These are phyloP conservation scores for Eristalis intricaria DNA, from an alignment of 2,888 invertebrate species.

Conservation along the genomic window DNA sequence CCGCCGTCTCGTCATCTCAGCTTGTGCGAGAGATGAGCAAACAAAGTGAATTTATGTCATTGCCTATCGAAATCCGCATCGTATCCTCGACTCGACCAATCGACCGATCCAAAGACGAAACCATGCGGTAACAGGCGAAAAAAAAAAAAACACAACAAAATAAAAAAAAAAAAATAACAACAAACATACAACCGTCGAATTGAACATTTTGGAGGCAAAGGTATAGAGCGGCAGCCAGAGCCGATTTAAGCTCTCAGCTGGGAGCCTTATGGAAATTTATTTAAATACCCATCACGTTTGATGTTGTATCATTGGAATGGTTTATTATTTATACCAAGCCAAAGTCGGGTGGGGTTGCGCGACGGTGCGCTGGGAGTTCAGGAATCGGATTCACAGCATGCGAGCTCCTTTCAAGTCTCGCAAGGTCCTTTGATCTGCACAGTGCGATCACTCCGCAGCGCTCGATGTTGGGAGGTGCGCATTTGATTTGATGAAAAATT, in stretches of 20 bases:
- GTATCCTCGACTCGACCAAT: slow-evolving; percentile 37
- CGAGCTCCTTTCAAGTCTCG: slow-evolving; percentile 64
- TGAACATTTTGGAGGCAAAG: slow-evolving; percentile 43
- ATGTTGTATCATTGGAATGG: slow-evolving; percentile 70
- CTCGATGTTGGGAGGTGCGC: slow-evolving; percentile 56
- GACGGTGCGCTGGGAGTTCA: slow-evolving; percentile 44
- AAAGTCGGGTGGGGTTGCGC: slow-evolving; percentile 58
- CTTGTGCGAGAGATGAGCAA: slow-evolving; percentile 48
- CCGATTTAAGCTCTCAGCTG: slow-evolving; percentile 63
- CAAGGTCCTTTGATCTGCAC: slow-evolving; percentile 70
- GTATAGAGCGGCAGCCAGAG: slow-evolving; percentile 40
- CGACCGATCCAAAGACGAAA: slow-evolving; percentile 15
- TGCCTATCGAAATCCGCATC: slow-evolving; percentile 60
- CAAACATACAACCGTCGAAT: slow-evolving; percentile 1
- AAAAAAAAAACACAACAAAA: neutral
- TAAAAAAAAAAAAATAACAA: neutral
- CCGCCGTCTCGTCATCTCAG: slow-evolving; percentile 13
- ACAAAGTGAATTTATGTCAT: slow-evolving; percentile 69
- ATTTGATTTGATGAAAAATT: slow-evolving; percentile 80
- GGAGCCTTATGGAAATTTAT: slow-evolving; percentile 72
- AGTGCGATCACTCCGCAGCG: slow-evolving; percentile 32
- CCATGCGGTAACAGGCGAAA: neutral
- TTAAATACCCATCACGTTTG: slow-evolving; percentile 72
- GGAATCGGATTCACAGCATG: slow-evolving; percentile 66
- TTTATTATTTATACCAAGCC: slow-evolving; percentile 66